phyloP scores from a whole-genome alignment of 2,888 invertebrate species.

The Willowsia nigromaculata region DNA sequence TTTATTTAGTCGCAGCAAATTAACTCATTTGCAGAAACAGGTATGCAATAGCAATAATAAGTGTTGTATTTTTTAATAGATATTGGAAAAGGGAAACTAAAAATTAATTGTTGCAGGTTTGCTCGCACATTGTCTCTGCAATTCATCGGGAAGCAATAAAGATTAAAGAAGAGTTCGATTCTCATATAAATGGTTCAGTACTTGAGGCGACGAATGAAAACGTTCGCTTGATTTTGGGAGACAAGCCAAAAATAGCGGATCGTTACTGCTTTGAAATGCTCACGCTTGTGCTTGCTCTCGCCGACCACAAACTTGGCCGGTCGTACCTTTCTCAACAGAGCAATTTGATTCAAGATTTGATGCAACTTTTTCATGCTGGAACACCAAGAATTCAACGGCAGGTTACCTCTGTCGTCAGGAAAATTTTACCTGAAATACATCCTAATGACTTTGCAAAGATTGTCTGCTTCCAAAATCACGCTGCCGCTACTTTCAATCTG shows the following conservation, averaged over 20 bases:
- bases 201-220: slow-evolving; percentile 76
- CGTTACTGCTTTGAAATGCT: slow-evolving; percentile 99
- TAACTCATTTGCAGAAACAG: slow-evolving; percentile 95
- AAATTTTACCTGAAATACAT: slow-evolving; percentile 94
- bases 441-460: slow-evolving; percentile 91
- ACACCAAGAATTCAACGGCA: slow-evolving; percentile 97
- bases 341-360: slow-evolving; percentile 90
- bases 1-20: slow-evolving; percentile 94
- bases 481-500: slow-evolving; percentile 79
- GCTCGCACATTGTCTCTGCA: slow-evolving; percentile 92
- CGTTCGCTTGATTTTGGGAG: slow-evolving; percentile 73
- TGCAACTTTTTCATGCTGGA: slow-evolving; percentile 94
- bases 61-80: not conserved
- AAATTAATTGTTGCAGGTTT: slow-evolving; percentile 83
- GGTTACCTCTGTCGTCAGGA: slow-evolving; percentile 90
- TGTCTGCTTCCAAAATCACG: slow-evolving; percentile 80
- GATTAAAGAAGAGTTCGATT: slow-evolving; percentile 95
- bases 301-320: slow-evolving; percentile 94
- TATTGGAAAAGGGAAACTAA: not conserved
- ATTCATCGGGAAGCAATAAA: slow-evolving; percentile 93
- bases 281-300: slow-evolving; percentile 95
- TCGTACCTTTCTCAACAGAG: slow-evolving; percentile 94
- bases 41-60: slow-evolving; percentile 81
- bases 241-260: slow-evolving; percentile 83
- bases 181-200: slow-evolving; percentile 79